Evolutionary conservation across 2,888 invertebrate genomes (phyloP).

Genomic region (Watsonalla cultraria): DNA sequence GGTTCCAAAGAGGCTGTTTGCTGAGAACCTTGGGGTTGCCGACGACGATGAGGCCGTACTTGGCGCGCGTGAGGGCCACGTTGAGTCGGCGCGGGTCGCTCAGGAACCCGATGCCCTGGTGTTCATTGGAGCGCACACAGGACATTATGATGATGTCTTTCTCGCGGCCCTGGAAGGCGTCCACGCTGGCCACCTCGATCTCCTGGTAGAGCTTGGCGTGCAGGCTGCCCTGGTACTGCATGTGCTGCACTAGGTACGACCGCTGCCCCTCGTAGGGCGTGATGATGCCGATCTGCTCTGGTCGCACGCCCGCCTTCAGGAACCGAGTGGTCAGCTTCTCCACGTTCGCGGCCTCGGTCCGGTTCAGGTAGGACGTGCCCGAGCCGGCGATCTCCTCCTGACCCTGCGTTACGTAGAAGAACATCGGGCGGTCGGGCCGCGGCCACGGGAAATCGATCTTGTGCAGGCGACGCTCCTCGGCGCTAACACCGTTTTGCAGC

Average conservation of each 20-base stretch:
- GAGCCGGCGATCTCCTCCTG: constrained; percentile 99
- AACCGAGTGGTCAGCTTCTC: constrained; percentile 98
- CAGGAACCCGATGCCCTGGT: constrained; percentile 98
- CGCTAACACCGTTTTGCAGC: constrained; percentile 98
- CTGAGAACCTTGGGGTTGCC: constrained; percentile 99
- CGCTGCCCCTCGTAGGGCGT: constrained; percentile 99
- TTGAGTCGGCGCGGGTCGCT: constrained; percentile 98
- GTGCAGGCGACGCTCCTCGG: constrained; percentile 92
- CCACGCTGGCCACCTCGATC: constrained; percentile 99
- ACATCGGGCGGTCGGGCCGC: constrained; percentile 96
- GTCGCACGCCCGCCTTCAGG: constrained; percentile 95
- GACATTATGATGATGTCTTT: constrained; percentile 99
- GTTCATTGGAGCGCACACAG: constrained; percentile 98
- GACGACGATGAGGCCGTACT: constrained; percentile 98
- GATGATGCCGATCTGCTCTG: constrained; percentile 99
- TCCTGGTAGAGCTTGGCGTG: constrained; percentile 98
- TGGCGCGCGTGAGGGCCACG: constrained; percentile 98
- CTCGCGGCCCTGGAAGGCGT: constrained; percentile 99
- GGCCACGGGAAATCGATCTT: constrained; percentile 99
- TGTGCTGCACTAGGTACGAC: constrained; percentile 97
- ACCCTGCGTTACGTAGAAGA: constrained; percentile 98
- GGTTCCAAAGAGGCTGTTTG: constrained; percentile 99
- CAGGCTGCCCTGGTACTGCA: constrained; percentile 98
- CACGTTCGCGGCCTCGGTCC: constrained; percentile 99
- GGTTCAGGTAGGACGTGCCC: constrained; percentile 98